A percentile compares a stretch with the other conserved stretches of the same genome.
Conservation (phyloP, 2,113 vertebrate species). For the Caloenas nicobarica region DNA sequence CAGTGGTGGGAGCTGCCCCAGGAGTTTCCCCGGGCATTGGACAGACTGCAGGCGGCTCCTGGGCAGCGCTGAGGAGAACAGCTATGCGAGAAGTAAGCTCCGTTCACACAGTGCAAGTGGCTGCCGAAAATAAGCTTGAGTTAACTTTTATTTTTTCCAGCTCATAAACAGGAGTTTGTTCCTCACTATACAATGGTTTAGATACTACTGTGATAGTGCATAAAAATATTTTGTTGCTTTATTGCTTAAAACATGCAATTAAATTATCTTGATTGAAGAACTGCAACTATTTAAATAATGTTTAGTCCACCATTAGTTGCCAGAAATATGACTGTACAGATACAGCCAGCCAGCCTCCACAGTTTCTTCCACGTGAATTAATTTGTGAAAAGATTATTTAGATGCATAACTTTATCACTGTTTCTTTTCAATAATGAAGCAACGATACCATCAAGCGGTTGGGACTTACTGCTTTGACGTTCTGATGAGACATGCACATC, state of each 20-base stretch:
- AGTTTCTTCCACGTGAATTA: not conserved
- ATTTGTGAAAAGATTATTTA: not conserved
- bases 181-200: not conserved
- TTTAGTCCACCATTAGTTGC: not conserved
- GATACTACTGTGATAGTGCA: not conserved
- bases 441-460: not conserved
- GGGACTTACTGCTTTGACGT: not conserved
- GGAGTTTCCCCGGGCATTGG: too few species aligned
- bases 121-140: not conserved
- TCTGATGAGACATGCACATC: not conserved
- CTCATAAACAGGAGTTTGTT: fast-evolving
- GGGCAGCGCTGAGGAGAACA: too few species aligned
- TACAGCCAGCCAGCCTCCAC: not conserved
- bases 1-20: too few species aligned
- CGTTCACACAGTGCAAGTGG: not conserved
- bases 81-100: not conserved
- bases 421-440: not conserved
- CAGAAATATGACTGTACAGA: not conserved
- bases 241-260: not conserved
- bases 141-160: not conserved
- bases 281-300: not conserved
- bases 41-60: too few species aligned
- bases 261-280: not conserved
- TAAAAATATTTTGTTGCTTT: not conserved
- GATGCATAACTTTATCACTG: not conserved